Percentiles rank a stretch among this genome's conserved stretches.
These are phyloP conservation scores for Dendroctonus valens DNA, from an alignment of 1,140 invertebrate genomes.

Conservation along the genomic window DNA sequence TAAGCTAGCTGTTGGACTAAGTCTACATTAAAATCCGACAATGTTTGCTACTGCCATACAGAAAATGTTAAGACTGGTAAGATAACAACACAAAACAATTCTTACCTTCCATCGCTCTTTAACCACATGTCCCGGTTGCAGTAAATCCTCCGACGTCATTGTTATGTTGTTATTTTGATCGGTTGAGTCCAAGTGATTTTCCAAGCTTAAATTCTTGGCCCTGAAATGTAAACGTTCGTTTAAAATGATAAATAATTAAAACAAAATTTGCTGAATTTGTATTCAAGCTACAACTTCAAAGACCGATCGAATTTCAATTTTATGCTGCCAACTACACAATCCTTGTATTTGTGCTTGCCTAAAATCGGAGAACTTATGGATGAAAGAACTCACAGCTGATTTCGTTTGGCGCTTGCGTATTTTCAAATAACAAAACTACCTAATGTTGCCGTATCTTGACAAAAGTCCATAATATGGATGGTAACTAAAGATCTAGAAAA, in stretches of 20 bases:
- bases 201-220: conserved; percentile 49
- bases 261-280: no score
- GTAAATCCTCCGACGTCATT: conserved; percentile 90
- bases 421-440: conserved; percentile 4
- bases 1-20: no score
- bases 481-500: no score
- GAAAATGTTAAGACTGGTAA: no score
- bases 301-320: conserved; percentile 27
- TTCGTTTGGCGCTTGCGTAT: conserved; percentile 34
- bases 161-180: conserved; percentile 69
- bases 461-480: conserved; percentile 11
- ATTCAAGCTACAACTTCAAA: no score
- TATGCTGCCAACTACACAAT: conserved; percentile 33
- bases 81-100: background rate
- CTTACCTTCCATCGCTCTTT: conserved; percentile 97
- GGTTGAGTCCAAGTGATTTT: conserved; percentile 61
- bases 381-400: conserved; percentile 42
- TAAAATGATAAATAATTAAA: no score
- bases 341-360: conserved; percentile 39
- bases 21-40: no score
- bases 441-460: conserved; percentile 3
- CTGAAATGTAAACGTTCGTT: conserved; percentile 35
- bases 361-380: conserved; percentile 18
- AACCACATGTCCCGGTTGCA: conserved; percentile 94
- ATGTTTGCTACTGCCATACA: no score